Conservation (phyloP, 2,888 invertebrate genomes). For the Harpalus rubripes region DNA sequence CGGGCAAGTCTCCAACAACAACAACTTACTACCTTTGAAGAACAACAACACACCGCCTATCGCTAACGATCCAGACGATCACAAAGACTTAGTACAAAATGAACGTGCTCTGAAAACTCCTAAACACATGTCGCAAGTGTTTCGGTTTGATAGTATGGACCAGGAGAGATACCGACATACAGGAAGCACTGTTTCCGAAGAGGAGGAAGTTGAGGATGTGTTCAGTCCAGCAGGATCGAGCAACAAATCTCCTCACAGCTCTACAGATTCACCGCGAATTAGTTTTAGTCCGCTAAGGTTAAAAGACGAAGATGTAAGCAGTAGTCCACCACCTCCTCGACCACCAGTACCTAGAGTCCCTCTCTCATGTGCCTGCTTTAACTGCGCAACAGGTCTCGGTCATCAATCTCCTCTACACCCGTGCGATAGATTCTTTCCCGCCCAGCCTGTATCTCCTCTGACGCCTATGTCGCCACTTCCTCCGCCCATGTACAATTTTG, state of each 20-base stretch:
- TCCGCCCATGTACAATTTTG: conserved; percentile 80
- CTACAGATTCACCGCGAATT: conserved; percentile 79
- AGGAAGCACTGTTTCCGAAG: conserved; percentile 73
- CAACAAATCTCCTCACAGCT: conserved; percentile 80
- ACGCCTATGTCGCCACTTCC: conserved; percentile 80
- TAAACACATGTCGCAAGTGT: conserved; percentile 77
- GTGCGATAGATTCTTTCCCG: conserved; percentile 79
- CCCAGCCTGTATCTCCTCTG: conserved; percentile 80
- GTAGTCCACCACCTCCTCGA: conserved; percentile 73
- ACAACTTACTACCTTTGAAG: conserved; percentile 77
- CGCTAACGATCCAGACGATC: conserved; percentile 66
- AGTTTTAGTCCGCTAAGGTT: conserved; percentile 80
- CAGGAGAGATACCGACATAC: conserved; percentile 73
- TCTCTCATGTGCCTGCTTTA: conserved; percentile 75
- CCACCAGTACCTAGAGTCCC: conserved; percentile 72
- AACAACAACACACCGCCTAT: conserved; percentile 75
- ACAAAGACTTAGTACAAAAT: conserved; percentile 21
- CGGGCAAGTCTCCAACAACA: conserved; percentile 76
- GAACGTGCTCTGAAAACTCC: conserved; percentile 72
- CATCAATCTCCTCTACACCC: conserved; percentile 76
- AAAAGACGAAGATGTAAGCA: conserved; percentile 77
- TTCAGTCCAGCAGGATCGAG: conserved; percentile 81
- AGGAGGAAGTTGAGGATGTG: conserved; percentile 81
- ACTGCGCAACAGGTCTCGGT: conserved; percentile 75
- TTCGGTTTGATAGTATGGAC: conserved; percentile 78